Evolutionary conservation across 2,888 invertebrate genomes (phyloP).

Genomic region (Beris morrisii): DNA sequence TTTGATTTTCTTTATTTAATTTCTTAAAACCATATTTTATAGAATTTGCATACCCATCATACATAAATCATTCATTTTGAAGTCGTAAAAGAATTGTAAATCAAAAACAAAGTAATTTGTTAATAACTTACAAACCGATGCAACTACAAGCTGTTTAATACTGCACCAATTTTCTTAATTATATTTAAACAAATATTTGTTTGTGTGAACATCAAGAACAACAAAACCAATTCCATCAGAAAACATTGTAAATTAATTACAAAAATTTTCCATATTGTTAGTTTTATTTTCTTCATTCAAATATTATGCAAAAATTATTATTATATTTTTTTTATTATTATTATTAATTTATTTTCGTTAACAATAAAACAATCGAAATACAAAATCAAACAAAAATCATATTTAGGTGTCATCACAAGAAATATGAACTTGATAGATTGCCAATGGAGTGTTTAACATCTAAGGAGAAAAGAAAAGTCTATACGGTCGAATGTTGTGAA

Average conservation of each 20-base stretch:
- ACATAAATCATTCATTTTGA: too few relatives aligned
- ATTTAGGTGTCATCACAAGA: constrained; percentile 54
- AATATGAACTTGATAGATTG: constrained; percentile 54
- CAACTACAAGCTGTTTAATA: not conserved
- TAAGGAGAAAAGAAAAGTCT: constrained; percentile 53
- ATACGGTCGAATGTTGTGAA: constrained; percentile 55
- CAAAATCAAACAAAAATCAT: constrained; percentile 24
- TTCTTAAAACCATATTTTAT: too few relatives aligned
- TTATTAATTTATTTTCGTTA: not conserved
- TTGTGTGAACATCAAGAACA: too few relatives aligned
- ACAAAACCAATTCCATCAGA: too few relatives aligned
- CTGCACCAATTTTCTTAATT: not conserved
- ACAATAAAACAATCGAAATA: not conserved
- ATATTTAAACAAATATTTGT: too few relatives aligned
- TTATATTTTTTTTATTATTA: constrained; percentile 2
- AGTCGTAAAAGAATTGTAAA: too few relatives aligned
- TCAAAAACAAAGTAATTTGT: too few relatives aligned
- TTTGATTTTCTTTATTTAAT: too few relatives aligned
- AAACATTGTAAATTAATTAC: too few relatives aligned
- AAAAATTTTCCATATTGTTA: not conserved
- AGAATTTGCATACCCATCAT: too few relatives aligned
- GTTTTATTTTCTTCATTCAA: not conserved
- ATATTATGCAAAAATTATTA: constrained; percentile 4
- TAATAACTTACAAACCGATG: not conserved
- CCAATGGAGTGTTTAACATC: constrained; percentile 56